phyloP scores from a whole-genome alignment of 2,113 vertebrate genomes.

The Saguinus imperator region DNA sequence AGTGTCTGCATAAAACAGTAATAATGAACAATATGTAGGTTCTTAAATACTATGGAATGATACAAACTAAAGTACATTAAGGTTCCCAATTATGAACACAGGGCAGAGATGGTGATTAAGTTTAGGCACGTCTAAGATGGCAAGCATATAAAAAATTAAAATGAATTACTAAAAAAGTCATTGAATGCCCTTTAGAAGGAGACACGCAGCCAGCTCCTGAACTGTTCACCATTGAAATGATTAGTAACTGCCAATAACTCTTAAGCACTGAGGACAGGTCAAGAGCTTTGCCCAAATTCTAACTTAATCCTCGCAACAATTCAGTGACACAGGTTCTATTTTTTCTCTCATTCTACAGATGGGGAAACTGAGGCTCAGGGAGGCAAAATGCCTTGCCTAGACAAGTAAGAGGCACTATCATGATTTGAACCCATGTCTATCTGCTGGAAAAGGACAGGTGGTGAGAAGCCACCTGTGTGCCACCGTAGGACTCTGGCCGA shows the following conservation, averaged over 20 bases:
- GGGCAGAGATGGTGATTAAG: neutral
- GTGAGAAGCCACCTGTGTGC: neutral
- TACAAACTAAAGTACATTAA: neutral
- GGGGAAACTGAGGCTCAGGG: neutral
- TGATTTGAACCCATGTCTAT: neutral
- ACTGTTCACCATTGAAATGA: neutral
- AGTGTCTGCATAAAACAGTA: neutral
- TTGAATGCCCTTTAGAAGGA: neutral
- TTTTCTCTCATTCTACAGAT: neutral
- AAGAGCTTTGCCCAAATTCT: neutral
- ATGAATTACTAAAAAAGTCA: neutral
- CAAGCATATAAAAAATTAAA: neutral
- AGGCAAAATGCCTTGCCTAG: neutral
- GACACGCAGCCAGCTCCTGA: neutral
- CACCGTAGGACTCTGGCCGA: neutral
- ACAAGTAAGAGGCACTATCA: neutral
- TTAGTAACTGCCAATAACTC: too few relatives aligned
- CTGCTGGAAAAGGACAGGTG: neutral
- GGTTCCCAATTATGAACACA: neutral
- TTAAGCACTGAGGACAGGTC: rapidly evolving
- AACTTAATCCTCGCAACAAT: neutral
- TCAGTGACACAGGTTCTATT: neutral
- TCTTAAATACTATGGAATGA: neutral
- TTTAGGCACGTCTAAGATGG: neutral
- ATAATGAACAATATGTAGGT: neutral